Evolutionary conservation across 2,888 invertebrate genomes (phyloP).

Genomic region (Dynastes grantii): DNA sequence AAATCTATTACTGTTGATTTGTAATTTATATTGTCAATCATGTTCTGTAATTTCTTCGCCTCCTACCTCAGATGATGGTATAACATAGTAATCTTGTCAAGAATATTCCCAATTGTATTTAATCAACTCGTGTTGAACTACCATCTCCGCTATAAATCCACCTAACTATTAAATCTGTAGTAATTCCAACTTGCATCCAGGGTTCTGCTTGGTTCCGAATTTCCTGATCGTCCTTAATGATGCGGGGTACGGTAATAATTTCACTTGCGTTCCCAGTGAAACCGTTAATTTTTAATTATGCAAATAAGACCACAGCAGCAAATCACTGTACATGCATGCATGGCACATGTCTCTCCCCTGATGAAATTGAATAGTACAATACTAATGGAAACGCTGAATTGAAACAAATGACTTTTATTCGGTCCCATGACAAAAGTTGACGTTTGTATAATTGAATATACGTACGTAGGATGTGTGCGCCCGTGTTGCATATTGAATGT

Average conservation of each 20-base stretch:
- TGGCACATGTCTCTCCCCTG: neutral
- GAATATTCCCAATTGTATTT: neutral
- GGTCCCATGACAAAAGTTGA: conserved; percentile 32
- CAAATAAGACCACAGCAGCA: conserved; percentile 15
- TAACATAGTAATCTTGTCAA: neutral
- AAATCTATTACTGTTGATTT: neutral
- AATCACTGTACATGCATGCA: conserved; percentile 1
- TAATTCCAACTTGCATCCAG: conserved; percentile 5
- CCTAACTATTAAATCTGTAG: neutral
- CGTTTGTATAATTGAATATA: conserved; percentile 33
- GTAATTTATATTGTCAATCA: neutral
- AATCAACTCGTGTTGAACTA: neutral
- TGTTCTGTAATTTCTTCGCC: neutral
- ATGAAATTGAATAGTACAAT: conserved; percentile 32
- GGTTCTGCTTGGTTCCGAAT: neutral
- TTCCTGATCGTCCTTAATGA: neutral
- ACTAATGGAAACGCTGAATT: conserved; percentile 19
- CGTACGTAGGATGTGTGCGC: neutral
- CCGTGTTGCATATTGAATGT: neutral
- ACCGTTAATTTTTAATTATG: conserved; percentile 28
- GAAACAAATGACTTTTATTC: conserved; percentile 39
- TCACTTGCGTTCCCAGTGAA: conserved; percentile 1
- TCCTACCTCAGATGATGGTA: neutral
- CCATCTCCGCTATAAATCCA: neutral
- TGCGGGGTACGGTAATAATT: conserved; percentile 12